Percentiles rank a stretch among this genome's conserved stretches.
Evolutionary conservation across 1,140 invertebrate genomes (phyloP).

Genomic region (Micrasema minimum): DNA sequence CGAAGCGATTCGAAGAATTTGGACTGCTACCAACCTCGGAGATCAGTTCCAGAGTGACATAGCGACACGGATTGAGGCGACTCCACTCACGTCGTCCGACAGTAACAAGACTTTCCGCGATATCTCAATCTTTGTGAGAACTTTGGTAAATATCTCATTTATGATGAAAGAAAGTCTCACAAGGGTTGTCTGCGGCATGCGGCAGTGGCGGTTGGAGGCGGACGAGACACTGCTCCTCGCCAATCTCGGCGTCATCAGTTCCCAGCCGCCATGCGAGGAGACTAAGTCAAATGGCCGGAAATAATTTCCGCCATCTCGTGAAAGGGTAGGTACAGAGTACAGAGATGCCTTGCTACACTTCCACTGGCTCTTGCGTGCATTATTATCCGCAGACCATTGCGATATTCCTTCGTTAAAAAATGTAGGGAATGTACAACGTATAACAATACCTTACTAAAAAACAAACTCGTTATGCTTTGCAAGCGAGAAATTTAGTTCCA

Average conservation of each 20-base stretch:
- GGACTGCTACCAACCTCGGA: conserved; percentile 4
- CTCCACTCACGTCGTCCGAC: background rate
- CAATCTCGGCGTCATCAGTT: conserved; percentile 10
- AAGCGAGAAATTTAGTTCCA: too few species aligned
- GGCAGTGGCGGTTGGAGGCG: conserved; percentile 1
- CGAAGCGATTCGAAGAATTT: conserved; percentile 23
- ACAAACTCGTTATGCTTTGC: too few species aligned
- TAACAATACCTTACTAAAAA: too few species aligned
- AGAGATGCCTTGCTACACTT: too few species aligned
- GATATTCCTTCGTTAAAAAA: too few species aligned
- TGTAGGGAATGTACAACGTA: too few species aligned
- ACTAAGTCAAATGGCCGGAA: conserved; percentile 34
- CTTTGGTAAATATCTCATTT: too few species aligned
- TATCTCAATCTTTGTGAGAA: conserved; percentile 6
- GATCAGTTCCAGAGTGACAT: conserved; percentile 9
- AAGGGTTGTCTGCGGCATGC: background rate
- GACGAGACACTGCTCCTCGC: conserved; percentile 3
- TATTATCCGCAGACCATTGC: too few species aligned
- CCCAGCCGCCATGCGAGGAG: conserved; percentile 8
- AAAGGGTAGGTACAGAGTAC: background rate
- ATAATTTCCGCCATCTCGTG: conserved; percentile 20
- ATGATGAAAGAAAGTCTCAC: background rate
- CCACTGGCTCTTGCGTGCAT: too few species aligned
- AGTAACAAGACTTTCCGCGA: background rate
- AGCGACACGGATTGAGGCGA: conserved; percentile 1